Evolutionary conservation across 2,888 invertebrate genomes (phyloP).

Genomic region (Ditula angustiorana): DNA sequence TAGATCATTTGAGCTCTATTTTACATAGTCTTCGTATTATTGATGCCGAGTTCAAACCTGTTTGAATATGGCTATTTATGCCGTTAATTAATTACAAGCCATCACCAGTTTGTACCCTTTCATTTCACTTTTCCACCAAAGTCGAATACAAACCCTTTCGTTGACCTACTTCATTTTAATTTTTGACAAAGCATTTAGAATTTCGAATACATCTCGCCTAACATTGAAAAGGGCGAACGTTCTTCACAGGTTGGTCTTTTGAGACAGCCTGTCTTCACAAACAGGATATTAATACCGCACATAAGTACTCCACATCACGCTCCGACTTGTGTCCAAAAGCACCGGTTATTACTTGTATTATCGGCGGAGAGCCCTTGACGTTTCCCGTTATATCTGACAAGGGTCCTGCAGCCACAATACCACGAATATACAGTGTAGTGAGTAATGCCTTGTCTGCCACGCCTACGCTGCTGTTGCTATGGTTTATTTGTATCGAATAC

Average conservation of each 20-base stretch:
- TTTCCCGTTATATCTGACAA: constrained; percentile 55
- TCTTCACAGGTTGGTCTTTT: neutral
- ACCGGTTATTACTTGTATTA: constrained; percentile 42
- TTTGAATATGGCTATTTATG: too few species aligned
- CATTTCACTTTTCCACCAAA: too few species aligned
- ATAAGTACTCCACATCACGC: constrained; percentile 23
- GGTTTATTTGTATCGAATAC: constrained; percentile 15
- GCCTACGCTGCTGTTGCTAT: constrained; percentile 5
- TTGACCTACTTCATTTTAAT: too few species aligned
- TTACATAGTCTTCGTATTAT: too few species aligned
- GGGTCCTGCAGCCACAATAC: constrained; percentile 56
- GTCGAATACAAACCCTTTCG: too few species aligned
- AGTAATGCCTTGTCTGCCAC: constrained; percentile 30
- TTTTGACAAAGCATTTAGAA: too few species aligned
- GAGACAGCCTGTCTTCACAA: neutral
- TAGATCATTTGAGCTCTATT: too few species aligned
- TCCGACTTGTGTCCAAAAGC: constrained; percentile 25
- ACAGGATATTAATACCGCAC: constrained; percentile 29
- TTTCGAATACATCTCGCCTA: neutral
- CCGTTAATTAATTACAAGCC: too few species aligned
- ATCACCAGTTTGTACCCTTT: too few species aligned
- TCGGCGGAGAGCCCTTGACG: constrained; percentile 45
- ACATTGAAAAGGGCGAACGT: neutral
- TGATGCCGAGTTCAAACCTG: too few species aligned
- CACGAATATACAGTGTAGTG: constrained; percentile 41